These are phyloP conservation scores for Drosophila stalkeri DNA, from an alignment of 2,888 invertebrate genomes.

Conservation along the genomic window DNA sequence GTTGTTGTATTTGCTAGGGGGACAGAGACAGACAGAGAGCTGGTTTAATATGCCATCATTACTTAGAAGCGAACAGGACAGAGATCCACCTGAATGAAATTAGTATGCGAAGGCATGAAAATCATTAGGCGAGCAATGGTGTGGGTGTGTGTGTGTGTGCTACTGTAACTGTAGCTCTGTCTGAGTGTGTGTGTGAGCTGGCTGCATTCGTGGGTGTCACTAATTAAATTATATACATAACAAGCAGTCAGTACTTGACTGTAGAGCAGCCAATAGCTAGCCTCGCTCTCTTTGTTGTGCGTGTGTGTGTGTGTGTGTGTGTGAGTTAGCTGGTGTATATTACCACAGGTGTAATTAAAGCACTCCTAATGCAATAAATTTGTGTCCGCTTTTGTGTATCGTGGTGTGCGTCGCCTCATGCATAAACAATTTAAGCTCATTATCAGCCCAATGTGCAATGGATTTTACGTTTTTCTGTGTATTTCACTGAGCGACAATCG, in stretches of 20 bases:
- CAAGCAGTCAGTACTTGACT: conserved; percentile 46
- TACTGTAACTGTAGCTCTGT: not conserved
- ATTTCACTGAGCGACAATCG: conserved; percentile 9
- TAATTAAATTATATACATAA: conserved; percentile 77
- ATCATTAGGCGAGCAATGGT: conserved; percentile 63
- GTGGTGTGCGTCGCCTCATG: conserved; percentile 31
- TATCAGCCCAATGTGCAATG: conserved; percentile 56
- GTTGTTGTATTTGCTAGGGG: conserved; percentile 31
- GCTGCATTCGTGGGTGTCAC: conserved; percentile 69
- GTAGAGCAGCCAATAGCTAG: conserved; percentile 14
- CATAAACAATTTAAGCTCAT: conserved; percentile 69
- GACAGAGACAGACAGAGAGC: conserved; percentile 19
- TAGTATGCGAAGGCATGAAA: conserved; percentile 77
- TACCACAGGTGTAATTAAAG: conserved; percentile 78
- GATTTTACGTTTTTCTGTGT: conserved; percentile 12
- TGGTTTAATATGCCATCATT: conserved; percentile 64
- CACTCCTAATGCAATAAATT: conserved; percentile 74
- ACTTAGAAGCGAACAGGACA: conserved; percentile 49
- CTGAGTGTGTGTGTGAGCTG: conserved; percentile 10
- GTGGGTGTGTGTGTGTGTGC: conserved; percentile 25
- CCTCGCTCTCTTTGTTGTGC: conserved; percentile 9
- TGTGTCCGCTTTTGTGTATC: conserved; percentile 30
- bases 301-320: conserved; percentile 7
- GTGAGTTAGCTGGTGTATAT: conserved; percentile 21
- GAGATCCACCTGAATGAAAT: conserved; percentile 58